These are phyloP conservation scores for Steinernema scapterisci DNA, from an alignment of 2,888 invertebrate genomes.

Conservation along the genomic window DNA sequence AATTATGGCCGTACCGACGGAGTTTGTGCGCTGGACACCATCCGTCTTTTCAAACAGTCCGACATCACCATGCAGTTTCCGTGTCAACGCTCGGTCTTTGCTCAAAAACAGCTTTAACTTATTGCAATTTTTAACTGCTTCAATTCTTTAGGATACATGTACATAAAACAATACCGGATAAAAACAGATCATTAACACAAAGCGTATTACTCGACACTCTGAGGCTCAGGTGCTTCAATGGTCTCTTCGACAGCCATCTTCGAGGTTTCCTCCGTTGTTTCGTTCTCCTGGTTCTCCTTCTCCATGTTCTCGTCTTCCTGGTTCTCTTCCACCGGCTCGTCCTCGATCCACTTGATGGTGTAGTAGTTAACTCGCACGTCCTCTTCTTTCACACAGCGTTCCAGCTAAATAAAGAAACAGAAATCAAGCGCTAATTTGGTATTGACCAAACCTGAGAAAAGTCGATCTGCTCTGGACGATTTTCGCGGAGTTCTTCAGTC, in stretches of 20 bases:
- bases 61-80: constrained; percentile 23
- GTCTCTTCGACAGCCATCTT: neutral
- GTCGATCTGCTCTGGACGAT: constrained; percentile 87
- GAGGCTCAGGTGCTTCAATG: neutral
- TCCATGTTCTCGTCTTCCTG: constrained; percentile 2
- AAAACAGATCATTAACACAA: neutral
- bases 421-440: too few species aligned
- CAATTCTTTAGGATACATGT: constrained; percentile 10
- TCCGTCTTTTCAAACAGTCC: constrained; percentile 43
- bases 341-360: constrained; percentile 70
- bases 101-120: constrained; percentile 28
- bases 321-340: constrained; percentile 57
- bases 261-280: neutral
- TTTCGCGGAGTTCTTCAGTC: constrained; percentile 89
- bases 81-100: constrained; percentile 21
- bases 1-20: constrained; percentile 51
- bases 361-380: constrained; percentile 71
- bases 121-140: neutral
- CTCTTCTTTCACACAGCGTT: constrained; percentile 63
- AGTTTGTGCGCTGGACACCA: constrained; percentile 56
- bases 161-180: constrained; percentile 15
- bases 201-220: neutral
- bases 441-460: constrained; percentile 97
- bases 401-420: neutral
- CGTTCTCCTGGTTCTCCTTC: constrained; percentile 2